These are phyloP conservation scores for Etheostoma nigrum DNA, from an alignment of 2,797 vertebrate genomes.

Conservation along the genomic window DNA sequence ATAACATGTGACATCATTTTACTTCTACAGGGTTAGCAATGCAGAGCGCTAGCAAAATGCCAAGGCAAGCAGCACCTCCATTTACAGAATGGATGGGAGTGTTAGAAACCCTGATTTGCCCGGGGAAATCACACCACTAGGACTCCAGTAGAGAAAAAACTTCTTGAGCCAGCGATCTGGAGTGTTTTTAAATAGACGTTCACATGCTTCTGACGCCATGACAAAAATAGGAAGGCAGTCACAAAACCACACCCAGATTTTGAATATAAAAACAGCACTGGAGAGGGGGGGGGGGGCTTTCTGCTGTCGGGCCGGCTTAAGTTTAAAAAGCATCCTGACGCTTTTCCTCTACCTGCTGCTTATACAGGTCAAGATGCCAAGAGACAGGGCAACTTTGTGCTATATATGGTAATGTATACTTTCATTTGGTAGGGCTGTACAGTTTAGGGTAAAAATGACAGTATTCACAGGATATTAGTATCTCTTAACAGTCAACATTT, in stretches of 20 bases:
- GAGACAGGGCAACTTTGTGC: constrained; percentile 11
- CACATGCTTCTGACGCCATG: constrained; percentile 28
- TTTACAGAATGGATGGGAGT: constrained; percentile 34
- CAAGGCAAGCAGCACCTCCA: constrained; percentile 28
- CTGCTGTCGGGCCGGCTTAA: constrained; percentile 35
- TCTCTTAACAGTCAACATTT: no score
- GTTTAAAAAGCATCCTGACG: constrained; percentile 69
- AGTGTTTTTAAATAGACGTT: constrained; percentile 41
- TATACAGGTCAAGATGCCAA: constrained; percentile 67
- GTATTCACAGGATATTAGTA: not conserved
- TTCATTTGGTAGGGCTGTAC: not conserved
- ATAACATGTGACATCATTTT: constrained; percentile 81
- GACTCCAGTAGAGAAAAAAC: not conserved
- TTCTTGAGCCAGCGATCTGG: constrained; percentile 6
- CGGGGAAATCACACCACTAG: constrained; percentile 23
- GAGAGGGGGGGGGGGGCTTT: not conserved
- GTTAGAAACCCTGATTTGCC: constrained; percentile 21
- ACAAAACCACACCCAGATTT: constrained; percentile 54
- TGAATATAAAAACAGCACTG: constrained; percentile 42
- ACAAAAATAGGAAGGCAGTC: constrained; percentile 61
- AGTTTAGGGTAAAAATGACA: not conserved
- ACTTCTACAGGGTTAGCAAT: constrained; percentile 34
- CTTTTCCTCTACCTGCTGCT: constrained; percentile 78
- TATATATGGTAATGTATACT: not conserved
- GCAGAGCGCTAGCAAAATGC: constrained; percentile 20